Evolutionary conservation across 92 coral and sea anemone species (phyloP), one percentile per base, ranked within the genome.

Genomic region (Virgularia gustaviana): DNA sequence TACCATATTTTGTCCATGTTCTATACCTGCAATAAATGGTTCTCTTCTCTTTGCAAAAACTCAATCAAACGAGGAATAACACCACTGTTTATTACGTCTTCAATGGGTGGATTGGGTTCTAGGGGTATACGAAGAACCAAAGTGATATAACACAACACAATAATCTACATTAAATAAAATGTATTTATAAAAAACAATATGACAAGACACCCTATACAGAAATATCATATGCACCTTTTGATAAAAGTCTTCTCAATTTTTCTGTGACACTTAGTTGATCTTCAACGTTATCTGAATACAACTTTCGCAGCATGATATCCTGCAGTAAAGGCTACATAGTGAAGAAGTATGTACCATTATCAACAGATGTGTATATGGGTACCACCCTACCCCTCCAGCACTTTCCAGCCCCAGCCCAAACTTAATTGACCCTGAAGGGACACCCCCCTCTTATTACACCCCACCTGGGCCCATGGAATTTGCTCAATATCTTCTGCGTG

Each of bases 21-120:
- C n/a, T n/a, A 47, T 42, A 91, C 97, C 87, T 89, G 98, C 72
- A 92, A 78, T 30, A 79, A 53, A 76, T 87, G 90, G 79, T 85
- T 85, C 52, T 91, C 98, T 73, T 86, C 88, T 68, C 92, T 67
- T 28, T 92, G 90, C 13, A 92, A 77, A 81, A 92, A 92, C 72
- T 92, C 95, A 35, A 92, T 89, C 72, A 92, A 88, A 71, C 88
- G 81, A 42, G 98, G 96, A 62, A 92, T 89, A 53, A 92, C 98
- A 13, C 92, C 92, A 78, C 96, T 89, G 70, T 85, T 87, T 27
- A 92, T 92, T 8, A 92, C 98, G 32, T 87, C 98, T 63, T 92
- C 96, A 68, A 92, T 92, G 35, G 98, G 98, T 38, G 98, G 98
- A 37, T 92, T 88, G 28, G 96, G 98, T 73, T 89, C 98, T 92